These are phyloP conservation scores for Hirtodrosophila alboralis DNA, from an alignment of 2,888 invertebrate species.

Conservation along the genomic window DNA sequence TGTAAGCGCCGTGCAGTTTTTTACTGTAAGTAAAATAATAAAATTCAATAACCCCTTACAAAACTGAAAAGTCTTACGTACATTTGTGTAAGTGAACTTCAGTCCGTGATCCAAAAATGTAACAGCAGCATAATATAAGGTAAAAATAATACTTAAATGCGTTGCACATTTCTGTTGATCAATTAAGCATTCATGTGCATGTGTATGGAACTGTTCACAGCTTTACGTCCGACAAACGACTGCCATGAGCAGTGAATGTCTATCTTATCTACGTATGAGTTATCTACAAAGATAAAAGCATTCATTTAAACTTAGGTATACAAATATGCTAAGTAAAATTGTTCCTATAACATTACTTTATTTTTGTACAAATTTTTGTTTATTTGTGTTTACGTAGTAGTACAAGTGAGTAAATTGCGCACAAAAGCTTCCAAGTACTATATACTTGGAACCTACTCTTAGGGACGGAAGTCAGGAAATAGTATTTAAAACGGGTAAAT, in stretches of 20 bases:
- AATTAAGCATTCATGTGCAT: constrained; percentile 6
- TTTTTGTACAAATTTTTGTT: not conserved
- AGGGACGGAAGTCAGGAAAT: no score
- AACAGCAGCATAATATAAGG: constrained; percentile 23
- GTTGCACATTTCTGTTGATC: constrained; percentile 37
- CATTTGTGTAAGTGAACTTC: constrained; percentile 9
- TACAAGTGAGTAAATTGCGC: not conserved
- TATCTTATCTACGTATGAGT: constrained; percentile 38
- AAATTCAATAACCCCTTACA: not conserved
- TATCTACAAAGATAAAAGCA: constrained; percentile 19
- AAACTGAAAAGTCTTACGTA: constrained; percentile 13
- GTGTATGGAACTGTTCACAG: constrained; percentile 18
- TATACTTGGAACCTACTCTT: no score
- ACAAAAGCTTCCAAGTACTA: no score
- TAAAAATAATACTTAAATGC: constrained; percentile 35
- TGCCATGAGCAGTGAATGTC: constrained; percentile 4
- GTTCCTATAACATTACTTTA: no score
- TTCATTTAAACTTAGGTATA: not conserved
- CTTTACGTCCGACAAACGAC: constrained; percentile 20
- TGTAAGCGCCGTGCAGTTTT: constrained; percentile 22
- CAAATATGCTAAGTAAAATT: no score
- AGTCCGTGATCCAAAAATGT: constrained; percentile 11
- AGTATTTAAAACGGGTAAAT: no score
- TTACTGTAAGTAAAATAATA: constrained; percentile 23
- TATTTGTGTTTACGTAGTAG: no score